phyloP scores from a whole-genome alignment of 2,797 vertebrate species.

The Neoniphon sammara region DNA sequence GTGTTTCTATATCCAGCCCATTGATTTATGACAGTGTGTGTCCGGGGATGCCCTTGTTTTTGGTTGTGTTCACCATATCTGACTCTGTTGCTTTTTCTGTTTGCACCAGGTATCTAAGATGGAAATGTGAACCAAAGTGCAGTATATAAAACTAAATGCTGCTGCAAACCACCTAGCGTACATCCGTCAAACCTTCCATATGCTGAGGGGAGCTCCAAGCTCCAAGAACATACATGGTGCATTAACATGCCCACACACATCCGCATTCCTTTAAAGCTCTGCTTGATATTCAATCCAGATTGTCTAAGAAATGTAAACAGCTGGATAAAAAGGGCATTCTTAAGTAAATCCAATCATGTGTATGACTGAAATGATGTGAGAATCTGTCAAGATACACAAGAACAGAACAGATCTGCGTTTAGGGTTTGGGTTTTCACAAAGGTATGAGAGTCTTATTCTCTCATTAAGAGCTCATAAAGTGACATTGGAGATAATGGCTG shows the following conservation, averaged over 20 bases:
- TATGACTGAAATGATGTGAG: conserved; percentile 13
- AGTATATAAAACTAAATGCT: conserved; percentile 12
- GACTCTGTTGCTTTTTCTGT: background rate
- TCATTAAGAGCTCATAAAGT: conserved; percentile 32
- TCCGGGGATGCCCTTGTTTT: background rate
- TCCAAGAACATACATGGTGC: background rate
- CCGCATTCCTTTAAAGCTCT: conserved; percentile 1
- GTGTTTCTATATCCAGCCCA: no score
- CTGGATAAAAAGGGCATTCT: conserved; percentile 5
- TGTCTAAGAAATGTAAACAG: background rate
- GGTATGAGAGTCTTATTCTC: background rate
- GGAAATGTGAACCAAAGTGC: background rate
- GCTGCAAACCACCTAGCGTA: conserved; percentile 27
- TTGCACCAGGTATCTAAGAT: background rate
- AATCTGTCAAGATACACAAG: conserved; percentile 1
- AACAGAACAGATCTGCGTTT: background rate
- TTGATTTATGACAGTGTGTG: background rate
- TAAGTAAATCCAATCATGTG: conserved; percentile 15
- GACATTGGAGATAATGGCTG: conserved; percentile 34
- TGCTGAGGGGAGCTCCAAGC: background rate
- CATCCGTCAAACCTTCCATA: conserved; percentile 12
- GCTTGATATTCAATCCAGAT: background rate
- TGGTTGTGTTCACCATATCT: conserved; percentile 1
- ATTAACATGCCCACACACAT: conserved; percentile 19
- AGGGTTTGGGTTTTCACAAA: background rate